Base-by-base conservation (phyloP, 2,888 invertebrate genomes). In the Eupsilia transversa region DNA sequence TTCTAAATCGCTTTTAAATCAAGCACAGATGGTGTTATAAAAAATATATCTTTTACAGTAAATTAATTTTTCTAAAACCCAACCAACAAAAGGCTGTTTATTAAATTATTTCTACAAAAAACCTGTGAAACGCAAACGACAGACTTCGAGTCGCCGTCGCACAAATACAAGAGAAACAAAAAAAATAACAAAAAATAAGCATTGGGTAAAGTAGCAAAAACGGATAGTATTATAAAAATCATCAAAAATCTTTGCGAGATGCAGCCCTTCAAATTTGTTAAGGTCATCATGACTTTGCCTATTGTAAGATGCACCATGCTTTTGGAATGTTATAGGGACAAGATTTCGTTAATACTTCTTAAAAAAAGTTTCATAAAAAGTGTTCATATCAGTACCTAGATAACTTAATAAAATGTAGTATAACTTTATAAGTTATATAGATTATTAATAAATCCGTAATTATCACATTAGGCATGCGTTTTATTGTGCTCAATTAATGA, bases 141-240 rank as follows among this genome's bases (percentile, higher is more conserved):
- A 96, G 96, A 96, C 96, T 88, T 87, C 80, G 82, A 92, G 95
- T 92, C 96, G 95, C 95, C 95, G 86, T 85, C 87, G 81, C 85
- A 88, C 89, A 91, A 93, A 91, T 87, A 89, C 30, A 82, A 79
- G 68, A 61, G 84, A 80, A 74, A 74, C 91, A 93, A 92, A 88
- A 86, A 88, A 69, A 87, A 74, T 60, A 14, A 59, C 57, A 83
- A 64, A 84, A 87, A 79, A 73, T 75, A 86, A 84, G 87, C 87
- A 84, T 82, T 87, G 84, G 88, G 87, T 88, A 89, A 87, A 89
- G 87, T 87, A 89, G 90, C 92, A 93, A 92, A 94, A 93, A 92
- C 89, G 74, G 49, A 68, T 30, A 52, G 83, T 86, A 84, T 86
- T 87, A 84, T 77, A 81, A 87, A 87, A 87, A 90, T 89, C 85